Base-by-base conservation (phyloP, 2,797 vertebrate genomes). In the Oryzias dopingdopingensis region DNA sequence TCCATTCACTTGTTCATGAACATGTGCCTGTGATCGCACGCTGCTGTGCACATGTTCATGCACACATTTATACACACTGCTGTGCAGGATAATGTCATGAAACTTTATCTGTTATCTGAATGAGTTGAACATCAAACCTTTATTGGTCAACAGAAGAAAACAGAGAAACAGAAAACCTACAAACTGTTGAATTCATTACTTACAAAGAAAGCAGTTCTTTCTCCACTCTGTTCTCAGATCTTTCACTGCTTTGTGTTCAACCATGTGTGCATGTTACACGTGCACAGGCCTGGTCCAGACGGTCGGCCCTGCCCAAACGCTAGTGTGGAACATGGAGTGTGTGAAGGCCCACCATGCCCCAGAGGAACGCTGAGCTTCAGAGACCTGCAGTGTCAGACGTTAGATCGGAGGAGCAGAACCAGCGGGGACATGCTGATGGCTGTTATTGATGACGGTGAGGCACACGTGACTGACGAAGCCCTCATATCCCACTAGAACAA, bases 331-430 rank as follows among this genome's bases (percentile, higher is more conserved):
- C 97, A 99, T 63, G 94, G 93, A 0, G 94, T 92, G 42, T 99
- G 97, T 37, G 96, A 99, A 72, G 93, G 92, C 52, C 70, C 82
- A 24, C 94, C 94, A 10, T 98, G 96, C 81, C 91, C 93, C 29
- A 96, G 96, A 67, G 96, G 96, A 1, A 59, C 88, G 14, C 93
- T 95, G 22, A 93, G 90, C 78, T 98, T 98, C 88, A 92, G 97
- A 61, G 96, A 99, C 82, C 94, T 96, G 62, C 97, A 99, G 83
- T 99, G 97, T 88, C 91, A 95, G 77, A 92, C 94, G 20, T 92
- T 94, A 0, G 93, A 96, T 65, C 91, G 93, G 20, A 92, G 94
- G 69, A 91, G 68, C 83, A 95, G 94, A 88, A 94, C 92, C 77
- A 94, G 93, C 86, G 91, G 86, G 56, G 89, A 85, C 57, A 78